Conservation (phyloP, 2,888 invertebrate species). For the Formica aserva region DNA sequence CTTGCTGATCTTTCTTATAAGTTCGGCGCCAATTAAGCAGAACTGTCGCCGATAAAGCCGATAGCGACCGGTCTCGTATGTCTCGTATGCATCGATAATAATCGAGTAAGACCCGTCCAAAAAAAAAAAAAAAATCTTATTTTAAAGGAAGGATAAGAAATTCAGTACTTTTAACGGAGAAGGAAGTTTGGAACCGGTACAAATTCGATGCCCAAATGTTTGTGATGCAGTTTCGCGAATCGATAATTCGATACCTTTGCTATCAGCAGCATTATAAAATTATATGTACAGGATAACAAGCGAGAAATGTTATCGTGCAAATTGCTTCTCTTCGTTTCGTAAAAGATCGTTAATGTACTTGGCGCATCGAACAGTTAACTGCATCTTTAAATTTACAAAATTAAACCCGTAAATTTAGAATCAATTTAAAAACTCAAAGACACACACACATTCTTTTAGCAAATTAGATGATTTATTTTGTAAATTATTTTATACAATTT, state of each 20-base stretch:
- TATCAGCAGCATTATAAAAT: conserved; percentile 17
- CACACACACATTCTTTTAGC: neutral
- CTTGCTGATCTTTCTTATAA: conserved; percentile 31
- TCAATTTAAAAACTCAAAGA: neutral
- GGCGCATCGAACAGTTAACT: neutral
- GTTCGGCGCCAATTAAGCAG: conserved; percentile 46
- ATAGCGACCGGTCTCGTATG: conserved; percentile 30
- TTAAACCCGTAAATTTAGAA: neutral
- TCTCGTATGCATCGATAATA: conserved; percentile 25
- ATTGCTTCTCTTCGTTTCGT: neutral
- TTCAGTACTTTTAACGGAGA: neutral
- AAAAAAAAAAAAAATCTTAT: neutral
- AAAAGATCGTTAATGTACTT: neutral
- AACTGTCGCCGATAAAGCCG: conserved; percentile 40
- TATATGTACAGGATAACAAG: conserved; percentile 6
- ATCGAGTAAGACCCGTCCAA: neutral
- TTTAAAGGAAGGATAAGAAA: neutral
- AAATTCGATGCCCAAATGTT: conserved; percentile 6
- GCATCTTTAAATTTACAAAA: neutral
- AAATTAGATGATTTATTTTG: neutral
- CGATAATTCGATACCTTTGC: conserved; percentile 25
- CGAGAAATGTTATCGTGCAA: neutral
- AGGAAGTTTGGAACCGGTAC: neutral
- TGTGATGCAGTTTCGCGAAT: neutral
- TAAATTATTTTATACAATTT: neutral